These are phyloP conservation scores for Carassius gibelio DNA, from an alignment of 2,113 vertebrate species.

Conservation along the genomic window DNA sequence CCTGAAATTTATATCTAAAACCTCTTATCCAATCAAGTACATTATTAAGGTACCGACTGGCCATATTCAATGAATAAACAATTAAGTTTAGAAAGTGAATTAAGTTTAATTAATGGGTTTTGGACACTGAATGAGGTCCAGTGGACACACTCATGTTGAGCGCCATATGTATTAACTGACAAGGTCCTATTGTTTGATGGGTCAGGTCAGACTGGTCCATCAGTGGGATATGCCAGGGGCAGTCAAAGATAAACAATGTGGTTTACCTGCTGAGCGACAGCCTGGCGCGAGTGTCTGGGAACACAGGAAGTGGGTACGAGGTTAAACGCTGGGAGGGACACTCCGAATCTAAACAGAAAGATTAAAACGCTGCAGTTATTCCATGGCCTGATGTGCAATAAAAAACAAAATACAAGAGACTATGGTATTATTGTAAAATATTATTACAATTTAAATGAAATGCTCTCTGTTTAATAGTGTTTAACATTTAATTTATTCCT, in stretches of 20 bases:
- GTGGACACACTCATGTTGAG: background rate
- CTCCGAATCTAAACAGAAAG: constrained; percentile 3
- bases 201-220: constrained; percentile 1
- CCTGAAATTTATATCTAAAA: background rate
- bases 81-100: background rate
- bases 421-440: too few relatives aligned
- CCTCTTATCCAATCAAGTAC: background rate
- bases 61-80: background rate
- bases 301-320: constrained; percentile 51
- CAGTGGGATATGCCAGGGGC: constrained; percentile 30
- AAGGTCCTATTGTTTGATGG: constrained; percentile 39
- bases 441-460: too few relatives aligned
- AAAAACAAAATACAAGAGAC: background rate
- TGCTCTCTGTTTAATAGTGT: too few relatives aligned
- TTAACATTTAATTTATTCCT: too few relatives aligned
- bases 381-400: background rate
- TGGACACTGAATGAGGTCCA: background rate
- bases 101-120: background rate
- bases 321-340: constrained; percentile 38
- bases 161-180: constrained; percentile 34
- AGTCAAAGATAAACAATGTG: constrained; percentile 48
- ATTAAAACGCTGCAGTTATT: background rate
- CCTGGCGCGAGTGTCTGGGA: constrained; percentile 43
- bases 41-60: background rate
- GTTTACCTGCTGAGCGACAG: constrained; percentile 46